Evolutionary conservation across 1,140 invertebrate genomes (phyloP).

Genomic region (Eurosta solidaginis): DNA sequence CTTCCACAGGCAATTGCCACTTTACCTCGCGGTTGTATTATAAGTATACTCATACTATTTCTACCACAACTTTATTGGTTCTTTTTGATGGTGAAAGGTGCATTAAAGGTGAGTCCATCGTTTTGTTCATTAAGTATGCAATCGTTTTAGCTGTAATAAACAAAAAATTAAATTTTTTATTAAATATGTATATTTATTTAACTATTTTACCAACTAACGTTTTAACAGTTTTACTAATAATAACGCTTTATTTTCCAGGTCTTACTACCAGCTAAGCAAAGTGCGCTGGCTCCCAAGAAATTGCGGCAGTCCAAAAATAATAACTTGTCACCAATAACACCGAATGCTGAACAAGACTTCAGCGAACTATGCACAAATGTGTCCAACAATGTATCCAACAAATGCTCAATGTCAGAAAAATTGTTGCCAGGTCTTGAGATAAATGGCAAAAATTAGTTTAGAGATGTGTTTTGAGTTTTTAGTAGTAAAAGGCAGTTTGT

Average conservation of each 20-base stretch:
- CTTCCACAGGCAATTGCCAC: conserved; percentile 63
- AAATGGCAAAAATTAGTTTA: background rate
- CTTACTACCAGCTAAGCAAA: conserved; percentile 9
- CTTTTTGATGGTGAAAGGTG: conserved; percentile 69
- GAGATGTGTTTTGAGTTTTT: background rate
- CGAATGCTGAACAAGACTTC: background rate
- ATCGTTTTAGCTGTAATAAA: too few species aligned
- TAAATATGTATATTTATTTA: background rate
- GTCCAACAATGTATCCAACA: background rate
- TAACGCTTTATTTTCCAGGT: conserved; percentile 29
- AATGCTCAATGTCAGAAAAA: background rate
- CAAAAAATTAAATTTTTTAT: background rate
- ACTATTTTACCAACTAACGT: background rate
- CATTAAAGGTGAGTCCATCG: conserved; percentile 62
- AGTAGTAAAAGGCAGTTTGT: background rate
- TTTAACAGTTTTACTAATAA: too few species aligned
- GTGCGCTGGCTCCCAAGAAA: background rate
- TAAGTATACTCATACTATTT: conserved; percentile 68
- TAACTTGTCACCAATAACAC: background rate
- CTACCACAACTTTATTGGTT: conserved; percentile 75
- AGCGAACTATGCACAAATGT: background rate
- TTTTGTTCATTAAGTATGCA: too few species aligned
- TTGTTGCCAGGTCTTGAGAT: background rate
- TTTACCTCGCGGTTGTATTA: conserved; percentile 66
- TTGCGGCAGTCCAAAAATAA: background rate